Conservation (phyloP, 2,888 invertebrate genomes). For the Podabrus alpinus region DNA sequence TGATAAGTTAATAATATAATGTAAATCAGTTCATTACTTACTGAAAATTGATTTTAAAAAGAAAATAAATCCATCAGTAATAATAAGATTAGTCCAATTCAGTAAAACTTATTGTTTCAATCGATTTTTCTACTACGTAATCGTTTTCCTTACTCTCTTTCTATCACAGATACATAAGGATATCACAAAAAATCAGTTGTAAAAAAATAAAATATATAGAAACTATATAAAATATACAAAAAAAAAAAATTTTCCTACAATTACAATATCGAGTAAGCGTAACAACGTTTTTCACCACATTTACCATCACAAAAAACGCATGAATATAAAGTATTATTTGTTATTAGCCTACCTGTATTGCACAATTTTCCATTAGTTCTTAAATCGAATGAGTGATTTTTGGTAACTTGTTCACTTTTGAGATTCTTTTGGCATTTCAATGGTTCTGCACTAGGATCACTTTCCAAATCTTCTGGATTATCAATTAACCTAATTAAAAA, state of each 20-base stretch:
- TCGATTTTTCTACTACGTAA: not conserved
- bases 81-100: too few relatives aligned
- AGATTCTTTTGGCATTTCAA: slow-evolving; percentile 18
- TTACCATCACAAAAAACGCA: slow-evolving; percentile 30
- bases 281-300: slow-evolving; percentile 33
- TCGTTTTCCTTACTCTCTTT: not conserved
- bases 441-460: slow-evolving; percentile 16
- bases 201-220: not conserved
- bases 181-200: not conserved
- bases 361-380: slow-evolving; percentile 28
- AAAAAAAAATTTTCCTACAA: not conserved
- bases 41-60: not conserved
- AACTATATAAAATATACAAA: not conserved
- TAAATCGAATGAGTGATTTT: slow-evolving; percentile 15
- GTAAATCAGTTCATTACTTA: not conserved
- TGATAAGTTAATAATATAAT: not conserved
- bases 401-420: slow-evolving; percentile 12
- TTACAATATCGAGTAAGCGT: slow-evolving; percentile 38
- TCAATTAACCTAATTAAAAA: slow-evolving; percentile 65
- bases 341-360: slow-evolving; percentile 42
- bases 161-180: not conserved
- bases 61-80: not conserved
- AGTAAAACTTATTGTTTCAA: too few relatives aligned
- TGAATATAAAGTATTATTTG: slow-evolving; percentile 21
- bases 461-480: slow-evolving; percentile 14